A percentile compares a stretch with the other conserved stretches of the same genome.
Conservation (phyloP, 1,140 invertebrate species). For the Psix sp. region DNA sequence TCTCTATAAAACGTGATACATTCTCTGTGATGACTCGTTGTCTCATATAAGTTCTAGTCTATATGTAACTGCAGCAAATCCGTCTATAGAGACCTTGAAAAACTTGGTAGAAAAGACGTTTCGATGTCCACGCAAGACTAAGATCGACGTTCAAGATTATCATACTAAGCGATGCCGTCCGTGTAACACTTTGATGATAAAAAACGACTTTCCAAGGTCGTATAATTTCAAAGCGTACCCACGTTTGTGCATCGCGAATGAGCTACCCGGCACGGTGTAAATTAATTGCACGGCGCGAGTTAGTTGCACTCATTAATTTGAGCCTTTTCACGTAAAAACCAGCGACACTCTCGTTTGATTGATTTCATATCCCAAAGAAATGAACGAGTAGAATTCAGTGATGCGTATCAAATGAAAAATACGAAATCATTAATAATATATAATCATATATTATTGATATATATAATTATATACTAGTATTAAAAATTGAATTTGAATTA, state of each 20-base stretch:
- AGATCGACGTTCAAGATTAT: constrained; percentile 67
- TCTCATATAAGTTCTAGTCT: constrained; percentile 38
- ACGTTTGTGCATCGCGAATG: constrained; percentile 60
- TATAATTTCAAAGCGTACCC: constrained; percentile 64
- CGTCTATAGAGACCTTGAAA: constrained; percentile 56
- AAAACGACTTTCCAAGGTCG: constrained; percentile 65
- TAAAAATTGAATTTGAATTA: no score
- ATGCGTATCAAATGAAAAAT: no score
- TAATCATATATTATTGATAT: no score
- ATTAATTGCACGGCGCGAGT: constrained; percentile 58
- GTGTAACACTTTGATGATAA: constrained; percentile 68
- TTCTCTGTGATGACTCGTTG: no score
- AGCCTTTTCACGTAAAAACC: constrained; percentile 61
- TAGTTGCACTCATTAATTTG: constrained; percentile 60
- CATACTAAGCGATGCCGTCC: constrained; percentile 67
- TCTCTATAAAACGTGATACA: no score
- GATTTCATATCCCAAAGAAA: constrained; percentile 44
- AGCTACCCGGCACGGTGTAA: constrained; percentile 54
- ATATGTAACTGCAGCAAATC: constrained; percentile 54
- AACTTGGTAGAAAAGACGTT: constrained; percentile 57
- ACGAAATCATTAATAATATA: no score
- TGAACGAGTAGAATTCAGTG: no score
- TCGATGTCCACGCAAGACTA: constrained; percentile 59
- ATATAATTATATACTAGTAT: no score
- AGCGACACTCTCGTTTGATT: constrained; percentile 57